Percentiles rank a stretch among this genome's conserved stretches.
Evolutionary conservation across 2,113 vertebrate genomes (phyloP).

Genomic region (Genyomyrus donnyi): DNA sequence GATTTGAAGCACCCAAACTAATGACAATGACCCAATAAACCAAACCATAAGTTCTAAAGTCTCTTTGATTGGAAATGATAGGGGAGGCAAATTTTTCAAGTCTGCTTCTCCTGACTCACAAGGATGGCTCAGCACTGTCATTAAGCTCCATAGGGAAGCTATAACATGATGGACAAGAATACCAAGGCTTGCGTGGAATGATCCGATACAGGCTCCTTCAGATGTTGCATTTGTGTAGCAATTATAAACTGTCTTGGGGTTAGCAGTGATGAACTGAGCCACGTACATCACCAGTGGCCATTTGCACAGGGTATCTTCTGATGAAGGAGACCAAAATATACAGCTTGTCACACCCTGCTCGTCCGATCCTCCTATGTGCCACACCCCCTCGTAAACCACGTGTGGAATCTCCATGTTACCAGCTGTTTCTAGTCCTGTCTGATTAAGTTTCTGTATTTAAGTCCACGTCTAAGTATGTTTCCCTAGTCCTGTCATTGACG

Average conservation of each 20-base stretch:
- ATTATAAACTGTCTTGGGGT: background rate
- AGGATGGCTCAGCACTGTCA: background rate
- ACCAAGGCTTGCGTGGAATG: background rate
- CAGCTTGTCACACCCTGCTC: background rate
- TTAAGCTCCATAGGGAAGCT: background rate
- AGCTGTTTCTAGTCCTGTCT: too few relatives aligned
- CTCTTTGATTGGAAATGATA: background rate
- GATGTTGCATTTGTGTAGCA: background rate
- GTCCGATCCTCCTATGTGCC: too few relatives aligned
- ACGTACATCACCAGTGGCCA: background rate
- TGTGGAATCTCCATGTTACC: too few relatives aligned
- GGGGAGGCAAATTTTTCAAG: background rate
- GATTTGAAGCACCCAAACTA: slow-evolving; percentile 14
- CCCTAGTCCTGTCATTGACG: too few relatives aligned
- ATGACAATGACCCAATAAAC: background rate
- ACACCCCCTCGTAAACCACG: too few relatives aligned
- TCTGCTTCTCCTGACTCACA: background rate
- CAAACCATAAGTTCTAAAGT: background rate
- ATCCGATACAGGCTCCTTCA: background rate
- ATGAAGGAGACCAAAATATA: background rate
- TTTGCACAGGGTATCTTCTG: background rate
- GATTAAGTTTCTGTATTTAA: too few relatives aligned
- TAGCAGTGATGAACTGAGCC: background rate
- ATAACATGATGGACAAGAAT: background rate
- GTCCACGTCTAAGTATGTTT: too few relatives aligned